phyloP scores from a whole-genome alignment of 2,797 vertebrate species.

The Diplodus puntazzo region DNA sequence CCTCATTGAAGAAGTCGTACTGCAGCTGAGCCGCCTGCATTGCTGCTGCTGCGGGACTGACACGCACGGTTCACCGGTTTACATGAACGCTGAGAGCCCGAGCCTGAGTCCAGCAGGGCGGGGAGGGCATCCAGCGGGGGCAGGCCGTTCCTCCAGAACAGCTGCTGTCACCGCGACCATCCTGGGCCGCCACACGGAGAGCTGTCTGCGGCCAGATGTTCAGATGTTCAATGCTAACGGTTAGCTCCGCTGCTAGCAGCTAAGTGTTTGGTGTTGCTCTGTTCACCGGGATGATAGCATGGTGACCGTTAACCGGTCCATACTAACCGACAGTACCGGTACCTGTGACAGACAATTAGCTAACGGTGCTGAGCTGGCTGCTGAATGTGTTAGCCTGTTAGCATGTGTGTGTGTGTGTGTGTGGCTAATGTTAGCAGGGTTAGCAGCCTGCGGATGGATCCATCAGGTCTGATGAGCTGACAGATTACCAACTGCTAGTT shows the following conservation, averaged over 20 bases:
- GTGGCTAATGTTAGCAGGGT: slow-evolving; percentile 17
- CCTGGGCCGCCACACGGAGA: slow-evolving; percentile 38
- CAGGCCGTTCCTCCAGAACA: slow-evolving; percentile 49
- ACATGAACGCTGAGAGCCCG: slow-evolving; percentile 53
- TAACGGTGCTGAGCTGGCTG: slow-evolving; percentile 7
- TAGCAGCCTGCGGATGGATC: slow-evolving; percentile 3
- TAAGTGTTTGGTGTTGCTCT: background rate
- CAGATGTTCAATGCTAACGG: slow-evolving; percentile 41
- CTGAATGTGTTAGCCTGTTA: slow-evolving; percentile 31
- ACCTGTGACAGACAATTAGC: background rate
- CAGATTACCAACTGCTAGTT: background rate
- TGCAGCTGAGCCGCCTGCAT: slow-evolving; percentile 92
- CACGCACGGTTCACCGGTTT: slow-evolving; percentile 25
- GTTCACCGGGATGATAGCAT: slow-evolving; percentile 38
- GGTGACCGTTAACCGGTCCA: slow-evolving; percentile 14
- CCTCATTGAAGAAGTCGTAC: slow-evolving; percentile 94
- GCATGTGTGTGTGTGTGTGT: slow-evolving; percentile 32
- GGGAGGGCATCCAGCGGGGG: slow-evolving; percentile 35
- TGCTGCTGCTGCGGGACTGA: slow-evolving; percentile 45
- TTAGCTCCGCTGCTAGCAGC: slow-evolving; percentile 42
- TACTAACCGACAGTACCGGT: background rate
- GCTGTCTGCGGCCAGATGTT: slow-evolving; percentile 16
- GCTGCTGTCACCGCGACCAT: slow-evolving; percentile 64
- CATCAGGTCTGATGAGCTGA: background rate
- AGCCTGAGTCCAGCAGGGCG: slow-evolving; percentile 16